These are phyloP conservation scores for Drosophila suzukii DNA, from an alignment of 1,140 invertebrate genomes.

Conservation along the genomic window DNA sequence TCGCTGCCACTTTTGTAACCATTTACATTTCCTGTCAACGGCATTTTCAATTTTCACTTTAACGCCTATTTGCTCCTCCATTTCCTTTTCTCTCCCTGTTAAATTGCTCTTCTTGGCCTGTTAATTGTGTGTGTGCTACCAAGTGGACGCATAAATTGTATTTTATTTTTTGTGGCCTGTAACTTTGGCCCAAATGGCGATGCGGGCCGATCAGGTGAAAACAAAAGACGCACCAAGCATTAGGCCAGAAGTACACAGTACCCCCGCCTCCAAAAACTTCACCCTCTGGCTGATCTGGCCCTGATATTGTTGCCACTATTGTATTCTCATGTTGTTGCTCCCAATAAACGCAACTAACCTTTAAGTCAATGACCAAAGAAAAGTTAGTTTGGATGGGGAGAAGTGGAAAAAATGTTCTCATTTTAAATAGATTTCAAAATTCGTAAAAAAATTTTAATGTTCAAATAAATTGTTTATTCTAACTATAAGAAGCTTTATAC, in stretches of 20 bases:
- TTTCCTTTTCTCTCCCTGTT: slow-evolving; percentile 39
- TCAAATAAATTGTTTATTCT: too few relatives aligned
- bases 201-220: slow-evolving; percentile 80
- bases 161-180: slow-evolving; percentile 64
- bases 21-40: slow-evolving; percentile 76
- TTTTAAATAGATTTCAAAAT: too few relatives aligned
- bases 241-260: slow-evolving; percentile 9
- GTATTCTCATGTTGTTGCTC: slow-evolving; percentile 38
- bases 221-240: slow-evolving; percentile 50
- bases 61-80: slow-evolving; percentile 74
- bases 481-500: too few relatives aligned
- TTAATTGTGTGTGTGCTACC: slow-evolving; percentile 67
- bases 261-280: slow-evolving; percentile 2
- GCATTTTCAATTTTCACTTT: slow-evolving; percentile 71
- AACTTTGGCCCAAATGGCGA: slow-evolving; percentile 71
- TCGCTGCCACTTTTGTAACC: slow-evolving; percentile 36
- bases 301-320: slow-evolving; percentile 62
- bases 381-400: not conserved
- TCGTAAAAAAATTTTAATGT: too few relatives aligned
- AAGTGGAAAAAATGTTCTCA: not conserved
- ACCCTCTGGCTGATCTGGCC: slow-evolving; percentile 24
- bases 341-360: slow-evolving; percentile 15
- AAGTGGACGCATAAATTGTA: slow-evolving; percentile 76
- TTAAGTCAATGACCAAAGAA: slow-evolving; percentile 17
- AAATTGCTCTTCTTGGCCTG: slow-evolving; percentile 26